Conservation (phyloP, 2,797 vertebrate genomes). For the Emys orbicularis region DNA sequence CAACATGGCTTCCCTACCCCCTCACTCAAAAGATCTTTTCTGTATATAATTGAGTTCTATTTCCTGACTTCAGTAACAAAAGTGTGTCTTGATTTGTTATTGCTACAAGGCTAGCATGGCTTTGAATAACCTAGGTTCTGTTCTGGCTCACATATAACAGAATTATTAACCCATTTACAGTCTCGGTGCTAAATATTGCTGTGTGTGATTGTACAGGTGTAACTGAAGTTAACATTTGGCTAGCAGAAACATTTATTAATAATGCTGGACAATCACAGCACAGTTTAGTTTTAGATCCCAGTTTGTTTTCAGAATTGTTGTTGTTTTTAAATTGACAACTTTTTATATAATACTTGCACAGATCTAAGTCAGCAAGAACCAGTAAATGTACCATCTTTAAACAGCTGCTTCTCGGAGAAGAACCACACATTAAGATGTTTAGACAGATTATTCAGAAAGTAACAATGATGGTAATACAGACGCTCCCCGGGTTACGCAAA, state of each 20-base stretch:
- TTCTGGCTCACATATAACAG: slow-evolving; percentile 48
- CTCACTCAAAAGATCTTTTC: slow-evolving; percentile 51
- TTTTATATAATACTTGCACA: background rate
- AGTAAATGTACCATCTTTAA: background rate
- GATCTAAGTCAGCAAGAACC: background rate
- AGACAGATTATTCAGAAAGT: background rate
- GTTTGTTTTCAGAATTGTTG: background rate
- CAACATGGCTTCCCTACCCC: slow-evolving; percentile 53
- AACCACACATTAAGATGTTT: background rate
- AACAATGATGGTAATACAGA: background rate
- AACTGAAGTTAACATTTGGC: background rate
- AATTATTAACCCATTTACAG: slow-evolving; percentile 41
- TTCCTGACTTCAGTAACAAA: slow-evolving; percentile 43
- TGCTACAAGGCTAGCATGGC: slow-evolving; percentile 3
- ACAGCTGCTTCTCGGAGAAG: background rate
- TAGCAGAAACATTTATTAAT: slow-evolving; percentile 29
- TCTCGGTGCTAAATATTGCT: slow-evolving; percentile 33
- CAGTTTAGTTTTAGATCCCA: background rate
- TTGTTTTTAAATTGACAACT: too few species aligned
- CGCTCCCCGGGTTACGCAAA: too few species aligned
- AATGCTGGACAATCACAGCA: background rate
- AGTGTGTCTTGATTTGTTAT: slow-evolving; percentile 47
- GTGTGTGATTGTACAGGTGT: slow-evolving; percentile 8
- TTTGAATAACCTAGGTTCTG: background rate
- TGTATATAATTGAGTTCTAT: slow-evolving; percentile 47